Conservation (phyloP, 2,113 vertebrate genomes). For the Psittacula cyanocephala region DNA sequence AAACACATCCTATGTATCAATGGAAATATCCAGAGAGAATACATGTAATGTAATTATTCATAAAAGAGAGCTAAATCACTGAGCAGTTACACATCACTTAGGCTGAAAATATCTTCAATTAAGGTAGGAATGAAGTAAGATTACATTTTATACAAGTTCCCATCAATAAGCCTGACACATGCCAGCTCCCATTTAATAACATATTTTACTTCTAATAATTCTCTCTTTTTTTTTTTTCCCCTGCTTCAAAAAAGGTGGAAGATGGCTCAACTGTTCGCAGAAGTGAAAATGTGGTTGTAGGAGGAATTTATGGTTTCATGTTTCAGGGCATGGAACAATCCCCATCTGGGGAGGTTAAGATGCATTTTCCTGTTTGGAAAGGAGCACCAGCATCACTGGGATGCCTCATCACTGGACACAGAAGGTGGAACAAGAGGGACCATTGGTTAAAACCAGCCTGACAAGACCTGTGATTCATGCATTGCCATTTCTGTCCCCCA, state of each 20-base stretch:
- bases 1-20: slow-evolving; percentile 11
- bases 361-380: not conserved
- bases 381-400: not conserved
- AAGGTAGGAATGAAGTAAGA: slow-evolving; percentile 64
- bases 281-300: not conserved
- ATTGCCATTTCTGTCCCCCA: not conserved
- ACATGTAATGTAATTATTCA: slow-evolving; percentile 51
- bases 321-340: not conserved
- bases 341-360: not conserved
- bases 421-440: not conserved
- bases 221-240: not conserved
- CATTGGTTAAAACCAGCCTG: not conserved
- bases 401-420: not conserved
- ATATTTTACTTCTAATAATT: slow-evolving; percentile 59
- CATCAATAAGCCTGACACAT: slow-evolving; percentile 63
- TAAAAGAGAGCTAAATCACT: slow-evolving; percentile 35
- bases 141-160: slow-evolving; percentile 61
- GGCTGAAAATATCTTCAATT: slow-evolving; percentile 69
- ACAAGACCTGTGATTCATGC: not conserved
- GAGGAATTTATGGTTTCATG: not conserved
- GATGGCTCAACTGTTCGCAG: not conserved
- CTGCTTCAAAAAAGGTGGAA: slow-evolving; percentile 16
- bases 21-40: slow-evolving; percentile 41
- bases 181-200: slow-evolving; percentile 63
- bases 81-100: slow-evolving; percentile 63